Percentiles rank a stretch among this genome's conserved stretches.
Conservation (phyloP, 2,888 invertebrate genomes). For the Chaetogeoica ovagalla region DNA sequence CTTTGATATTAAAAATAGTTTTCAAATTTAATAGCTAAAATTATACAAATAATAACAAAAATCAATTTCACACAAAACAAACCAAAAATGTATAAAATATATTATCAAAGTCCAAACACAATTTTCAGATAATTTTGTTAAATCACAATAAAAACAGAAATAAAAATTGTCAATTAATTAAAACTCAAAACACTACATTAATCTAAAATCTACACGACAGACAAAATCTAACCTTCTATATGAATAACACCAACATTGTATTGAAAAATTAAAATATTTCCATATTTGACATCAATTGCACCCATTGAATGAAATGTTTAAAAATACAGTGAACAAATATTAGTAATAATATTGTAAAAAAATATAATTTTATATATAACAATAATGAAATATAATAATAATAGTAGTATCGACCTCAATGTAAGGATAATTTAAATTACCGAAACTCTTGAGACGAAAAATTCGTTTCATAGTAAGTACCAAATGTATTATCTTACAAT, state of each 20-base stretch:
- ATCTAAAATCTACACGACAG: conserved; percentile 3
- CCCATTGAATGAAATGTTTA: conserved; percentile 19
- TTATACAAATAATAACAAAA: too few species aligned
- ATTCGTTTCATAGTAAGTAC: too few species aligned
- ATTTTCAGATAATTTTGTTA: not conserved
- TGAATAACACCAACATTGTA: conserved; percentile 22
- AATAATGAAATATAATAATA: not conserved
- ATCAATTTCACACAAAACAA: too few species aligned
- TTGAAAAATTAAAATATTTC: conserved; percentile 43
- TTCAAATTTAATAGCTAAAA: too few species aligned
- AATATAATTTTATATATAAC: conserved; percentile 31
- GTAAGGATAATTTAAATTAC: too few species aligned
- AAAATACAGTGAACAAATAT: conserved; percentile 28
- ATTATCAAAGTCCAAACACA: too few species aligned
- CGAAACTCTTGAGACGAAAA: too few species aligned
- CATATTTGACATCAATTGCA: conserved; percentile 22
- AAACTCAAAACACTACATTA: conserved; percentile 19
- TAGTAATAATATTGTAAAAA: not conserved
- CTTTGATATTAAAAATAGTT: too few species aligned
- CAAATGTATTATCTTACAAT: too few species aligned
- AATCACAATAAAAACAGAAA: not conserved
- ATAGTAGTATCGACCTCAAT: too few species aligned
- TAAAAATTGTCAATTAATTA: not conserved
- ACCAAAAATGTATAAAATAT: too few species aligned
- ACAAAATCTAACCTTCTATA: conserved; percentile 40